These are phyloP conservation scores for Trichogramma pretiosum DNA, from an alignment of 1,140 invertebrate genomes.

Conservation along the genomic window DNA sequence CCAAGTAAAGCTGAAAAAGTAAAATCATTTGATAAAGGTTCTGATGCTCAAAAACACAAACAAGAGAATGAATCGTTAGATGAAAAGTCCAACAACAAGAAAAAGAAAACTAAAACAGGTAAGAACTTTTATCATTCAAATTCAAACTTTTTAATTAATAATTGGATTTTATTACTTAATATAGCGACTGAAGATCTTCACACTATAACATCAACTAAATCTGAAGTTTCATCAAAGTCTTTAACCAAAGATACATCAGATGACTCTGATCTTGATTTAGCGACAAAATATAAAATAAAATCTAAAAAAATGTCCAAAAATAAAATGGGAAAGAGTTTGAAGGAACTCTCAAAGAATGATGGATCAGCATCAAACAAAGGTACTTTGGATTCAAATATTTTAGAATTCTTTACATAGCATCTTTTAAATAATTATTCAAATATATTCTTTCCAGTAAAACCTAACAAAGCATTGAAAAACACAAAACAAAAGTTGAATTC, in stretches of 20 bases:
- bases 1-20: too few relatives aligned
- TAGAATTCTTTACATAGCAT: too few relatives aligned
- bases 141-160: neutral
- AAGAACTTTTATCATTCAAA: neutral
- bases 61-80: too few relatives aligned
- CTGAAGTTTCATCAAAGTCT: neutral
- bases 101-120: slow-evolving; percentile 3
- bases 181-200: neutral
- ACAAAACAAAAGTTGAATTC: too few relatives aligned
- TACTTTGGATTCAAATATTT: too few relatives aligned
- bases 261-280: slow-evolving; percentile 1
- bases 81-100: too few relatives aligned
- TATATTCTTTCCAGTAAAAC: too few relatives aligned
- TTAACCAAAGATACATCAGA: neutral
- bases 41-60: neutral
- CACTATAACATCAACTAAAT: neutral
- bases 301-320: slow-evolving; percentile 7
- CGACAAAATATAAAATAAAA: neutral
- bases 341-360: neutral
- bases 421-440: too few relatives aligned
- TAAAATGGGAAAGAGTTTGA: neutral
- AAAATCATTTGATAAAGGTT: slow-evolving; percentile 1
- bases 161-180: neutral
- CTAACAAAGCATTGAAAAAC: too few relatives aligned
- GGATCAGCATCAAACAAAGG: too few relatives aligned